A percentile compares a stretch with the other conserved stretches of the same genome.
These are phyloP conservation scores for Hydroisotoma schaefferi DNA, from an alignment of 2,888 invertebrate genomes.

Conservation along the genomic window DNA sequence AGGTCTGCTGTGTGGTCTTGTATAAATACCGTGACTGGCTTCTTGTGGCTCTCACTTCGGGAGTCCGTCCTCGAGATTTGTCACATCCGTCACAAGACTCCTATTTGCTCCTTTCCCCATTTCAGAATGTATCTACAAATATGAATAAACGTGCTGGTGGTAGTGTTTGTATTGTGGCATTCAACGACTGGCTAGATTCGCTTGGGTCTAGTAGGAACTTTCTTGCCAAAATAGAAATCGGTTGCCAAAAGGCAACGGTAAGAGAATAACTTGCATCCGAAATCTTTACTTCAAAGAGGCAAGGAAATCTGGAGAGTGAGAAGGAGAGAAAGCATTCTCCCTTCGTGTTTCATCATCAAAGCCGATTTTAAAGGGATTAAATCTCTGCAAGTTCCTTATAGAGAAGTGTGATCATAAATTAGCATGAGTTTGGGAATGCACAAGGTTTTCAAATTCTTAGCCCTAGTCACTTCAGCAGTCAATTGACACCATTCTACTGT, in stretches of 20 bases:
- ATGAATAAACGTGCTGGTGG: not conserved
- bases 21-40: constrained; percentile 13
- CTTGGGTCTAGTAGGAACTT: not conserved
- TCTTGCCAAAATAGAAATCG: not conserved
- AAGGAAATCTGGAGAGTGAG: not conserved
- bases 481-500: constrained; percentile 1
- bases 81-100: not conserved
- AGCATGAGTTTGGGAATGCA: not conserved
- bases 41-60: constrained; percentile 1
- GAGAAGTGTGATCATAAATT: constrained; percentile 3
- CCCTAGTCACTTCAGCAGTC: not conserved
- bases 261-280: not conserved
- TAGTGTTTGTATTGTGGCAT: not conserved
- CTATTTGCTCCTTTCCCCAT: not conserved
- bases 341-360: not conserved
- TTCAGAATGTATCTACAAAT: not conserved
- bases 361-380: not conserved
- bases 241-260: constrained; percentile 5
- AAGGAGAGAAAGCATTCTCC: not conserved
- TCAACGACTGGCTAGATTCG: not conserved
- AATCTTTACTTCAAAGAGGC: not conserved
- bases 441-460: not conserved
- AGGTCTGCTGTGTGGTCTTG: not conserved
- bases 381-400: not conserved
- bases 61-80: constrained; percentile 14